These are phyloP conservation scores for Sebastolobus altivelis DNA, from an alignment of 2,797 vertebrate species.

Conservation along the genomic window DNA sequence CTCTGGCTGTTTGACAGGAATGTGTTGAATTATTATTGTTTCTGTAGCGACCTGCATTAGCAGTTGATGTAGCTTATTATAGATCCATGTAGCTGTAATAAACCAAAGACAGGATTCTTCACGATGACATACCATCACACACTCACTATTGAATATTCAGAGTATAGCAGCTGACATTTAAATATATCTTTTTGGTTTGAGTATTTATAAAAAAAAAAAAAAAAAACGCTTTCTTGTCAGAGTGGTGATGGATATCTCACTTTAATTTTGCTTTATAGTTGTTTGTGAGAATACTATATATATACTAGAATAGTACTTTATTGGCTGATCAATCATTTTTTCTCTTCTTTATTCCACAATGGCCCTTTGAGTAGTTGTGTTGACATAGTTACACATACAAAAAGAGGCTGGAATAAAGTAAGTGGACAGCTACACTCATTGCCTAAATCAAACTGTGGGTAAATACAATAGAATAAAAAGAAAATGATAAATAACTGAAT, in stretches of 20 bases:
- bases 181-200: neutral
- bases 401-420: neutral
- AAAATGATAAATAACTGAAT: neutral
- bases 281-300: neutral
- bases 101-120: neutral
- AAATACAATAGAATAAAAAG: neutral
- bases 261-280: neutral
- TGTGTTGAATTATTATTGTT: conserved; percentile 2
- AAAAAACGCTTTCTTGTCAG: neutral
- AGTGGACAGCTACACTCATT: neutral
- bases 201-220: neutral
- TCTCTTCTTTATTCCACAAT: neutral
- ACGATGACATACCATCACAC: conserved; percentile 2
- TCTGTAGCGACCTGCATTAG: neutral
- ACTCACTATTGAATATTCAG: neutral
- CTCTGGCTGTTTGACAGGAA: neutral
- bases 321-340: neutral
- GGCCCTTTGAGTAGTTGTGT: neutral
- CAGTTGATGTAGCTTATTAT: neutral
- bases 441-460: neutral
- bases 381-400: neutral
- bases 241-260: neutral
- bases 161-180: neutral
- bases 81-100: neutral
- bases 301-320: neutral